Evolutionary conservation across 30 jellyfish, hydroid and myxozoan genomes (phyloP).

Genomic region (Rhopilema esculentum): DNA sequence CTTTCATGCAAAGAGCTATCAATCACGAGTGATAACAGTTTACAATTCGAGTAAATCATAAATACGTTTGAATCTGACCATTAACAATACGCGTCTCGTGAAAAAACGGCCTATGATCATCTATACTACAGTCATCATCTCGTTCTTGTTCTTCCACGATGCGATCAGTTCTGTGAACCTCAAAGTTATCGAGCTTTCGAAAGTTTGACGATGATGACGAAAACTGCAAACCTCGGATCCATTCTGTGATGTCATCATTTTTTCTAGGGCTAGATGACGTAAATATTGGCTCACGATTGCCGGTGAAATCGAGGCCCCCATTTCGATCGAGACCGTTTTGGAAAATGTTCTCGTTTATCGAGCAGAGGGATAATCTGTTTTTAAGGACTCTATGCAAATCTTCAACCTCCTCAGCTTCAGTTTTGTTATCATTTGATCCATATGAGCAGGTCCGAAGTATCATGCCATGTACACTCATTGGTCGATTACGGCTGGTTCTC

Average conservation of each 20-base stretch:
- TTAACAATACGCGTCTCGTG: constrained; percentile 40
- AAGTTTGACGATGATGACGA: constrained; percentile 6
- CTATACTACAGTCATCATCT: not conserved
- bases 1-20: no score
- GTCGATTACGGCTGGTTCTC: constrained; percentile 56
- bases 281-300: constrained; percentile 14
- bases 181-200: not conserved
- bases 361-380: constrained; percentile 57
- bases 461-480: constrained; percentile 65
- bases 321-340: not conserved
- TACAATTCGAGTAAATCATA: not conserved
- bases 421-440: constrained; percentile 17
- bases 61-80: constrained; percentile 62
- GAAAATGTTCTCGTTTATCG: constrained; percentile 4
- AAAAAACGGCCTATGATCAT: not conserved
- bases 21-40: not conserved
- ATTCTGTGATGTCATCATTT: constrained; percentile 69
- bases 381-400: constrained; percentile 45
- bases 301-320: constrained; percentile 20
- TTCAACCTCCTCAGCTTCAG: not conserved
- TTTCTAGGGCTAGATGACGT: constrained; percentile 70
- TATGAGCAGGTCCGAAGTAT: constrained; percentile 50
- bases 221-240: constrained; percentile 74
- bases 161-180: not conserved
- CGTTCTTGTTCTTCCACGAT: constrained; percentile 2